Evolutionary conservation across 2,888 invertebrate species (phyloP), one percentile per base, ranked within the genome.

Genomic region (Aproaerema taeniolella): DNA sequence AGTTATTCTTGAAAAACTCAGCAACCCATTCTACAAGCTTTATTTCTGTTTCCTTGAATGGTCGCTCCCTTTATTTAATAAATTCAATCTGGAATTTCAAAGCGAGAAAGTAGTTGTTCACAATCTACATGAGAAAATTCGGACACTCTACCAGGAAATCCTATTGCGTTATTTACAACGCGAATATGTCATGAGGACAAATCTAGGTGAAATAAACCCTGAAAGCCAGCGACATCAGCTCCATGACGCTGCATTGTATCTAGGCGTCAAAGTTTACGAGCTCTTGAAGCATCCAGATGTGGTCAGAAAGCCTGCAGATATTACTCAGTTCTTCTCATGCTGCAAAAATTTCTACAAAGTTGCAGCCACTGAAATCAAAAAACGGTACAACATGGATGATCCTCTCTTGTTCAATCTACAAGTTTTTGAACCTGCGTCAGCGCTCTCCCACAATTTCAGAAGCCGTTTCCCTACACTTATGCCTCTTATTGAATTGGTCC

Each of bases 81-180:
- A n/a, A n/a, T 29, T 39, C 7, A n/a, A n/a, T n/a, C n/a, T n/a
- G n/a, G n/a, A n/a, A n/a, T n/a, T n/a, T n/a, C n/a, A n/a, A n/a
- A n/a, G n/a, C n/a, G n/a, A n/a, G 32, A 43, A 46, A 31, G 41
- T 46, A 6, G 41, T 46, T 39, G 31, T 43, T 41, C 43, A 43
- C 41, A 46, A 43, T 16, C 41, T 44, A 11, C 44, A 44, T 28
- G 44, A 33, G 16, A 41, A 37, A 37, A 38, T 41, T 32, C 31
- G 35, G 13, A 38, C 32, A 12, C 11, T 36, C 24, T 43, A 43
- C 25, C 32, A 43, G 25, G 40, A 43, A 40, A 36, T 40, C 10
- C 37, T 43, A 11, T 31, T 43, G 16, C 40, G 43, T 24, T 43
- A 40, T 17, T 37, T 40, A 40, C 28, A 32, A 43, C 37, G 40